phyloP scores from a whole-genome alignment of 2,113 vertebrate species.

The Origma solitaria region DNA sequence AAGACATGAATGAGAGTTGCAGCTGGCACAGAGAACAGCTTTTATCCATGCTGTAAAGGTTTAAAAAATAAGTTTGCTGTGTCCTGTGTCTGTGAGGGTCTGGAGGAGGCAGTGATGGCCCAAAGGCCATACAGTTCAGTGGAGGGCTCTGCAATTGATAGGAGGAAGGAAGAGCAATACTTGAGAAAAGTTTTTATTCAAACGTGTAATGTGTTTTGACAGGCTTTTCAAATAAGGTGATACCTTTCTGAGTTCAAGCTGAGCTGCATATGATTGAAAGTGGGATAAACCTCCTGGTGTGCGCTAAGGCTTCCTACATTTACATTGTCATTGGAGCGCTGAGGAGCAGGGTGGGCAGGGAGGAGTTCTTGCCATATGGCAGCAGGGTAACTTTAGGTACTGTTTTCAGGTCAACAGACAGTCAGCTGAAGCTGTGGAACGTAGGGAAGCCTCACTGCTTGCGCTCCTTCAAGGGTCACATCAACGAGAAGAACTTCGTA shows the following conservation, averaged over 20 bases:
- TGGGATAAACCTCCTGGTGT: background rate
- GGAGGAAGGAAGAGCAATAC: background rate
- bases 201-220: background rate
- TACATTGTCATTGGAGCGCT: background rate
- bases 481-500: conserved; percentile 99
- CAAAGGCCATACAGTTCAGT: background rate
- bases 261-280: background rate
- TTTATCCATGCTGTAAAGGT: background rate
- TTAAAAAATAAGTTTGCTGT: background rate
- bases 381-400: background rate
- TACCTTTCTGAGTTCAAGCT: background rate
- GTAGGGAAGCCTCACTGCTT: conserved; percentile 97
- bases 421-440: conserved; percentile 97
- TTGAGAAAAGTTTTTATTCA: background rate
- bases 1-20: background rate
- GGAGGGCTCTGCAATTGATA: background rate
- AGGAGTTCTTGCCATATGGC: background rate
- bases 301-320: background rate
- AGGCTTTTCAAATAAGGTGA: background rate
- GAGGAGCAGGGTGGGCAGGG: background rate
- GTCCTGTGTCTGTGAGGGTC: background rate
- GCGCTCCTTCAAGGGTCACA: conserved; percentile 98
- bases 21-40: background rate
- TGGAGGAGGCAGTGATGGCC: background rate
- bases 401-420: conserved; percentile 91